Evolutionary conservation across 2,797 vertebrate species (phyloP).

Genomic region (Chelon labrosus): DNA sequence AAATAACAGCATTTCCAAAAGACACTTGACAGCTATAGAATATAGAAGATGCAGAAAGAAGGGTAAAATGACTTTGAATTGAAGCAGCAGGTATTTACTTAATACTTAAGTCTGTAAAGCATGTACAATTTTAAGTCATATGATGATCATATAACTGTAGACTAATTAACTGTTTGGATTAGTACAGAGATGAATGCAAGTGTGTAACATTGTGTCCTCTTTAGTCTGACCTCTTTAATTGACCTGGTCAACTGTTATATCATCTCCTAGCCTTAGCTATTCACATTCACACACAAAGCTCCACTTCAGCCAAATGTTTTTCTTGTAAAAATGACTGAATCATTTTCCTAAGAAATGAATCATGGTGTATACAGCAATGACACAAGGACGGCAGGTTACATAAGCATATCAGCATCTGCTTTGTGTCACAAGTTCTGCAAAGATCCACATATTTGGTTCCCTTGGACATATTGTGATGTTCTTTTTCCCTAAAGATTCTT

Average conservation of each 20-base stretch:
- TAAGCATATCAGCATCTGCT: slow-evolving; percentile 69
- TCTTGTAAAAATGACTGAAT: slow-evolving; percentile 37
- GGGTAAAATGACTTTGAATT: too few species aligned
- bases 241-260: slow-evolving; percentile 43
- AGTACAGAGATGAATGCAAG: too few species aligned
- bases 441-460: slow-evolving; percentile 45
- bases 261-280: slow-evolving; percentile 26
- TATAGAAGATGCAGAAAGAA: too few species aligned
- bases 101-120: too few species aligned
- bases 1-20: neutral
- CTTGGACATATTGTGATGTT: slow-evolving; percentile 43
- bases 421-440: slow-evolving; percentile 40
- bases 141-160: neutral
- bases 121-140: neutral
- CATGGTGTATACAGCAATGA: slow-evolving; percentile 35
- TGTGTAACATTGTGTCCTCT: slow-evolving; percentile 48
- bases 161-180: neutral
- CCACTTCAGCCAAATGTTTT: slow-evolving; percentile 13
- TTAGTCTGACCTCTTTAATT: slow-evolving; percentile 29
- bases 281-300: slow-evolving; percentile 28
- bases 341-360: slow-evolving; percentile 50
- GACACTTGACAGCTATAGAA: neutral
- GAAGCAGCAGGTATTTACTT: too few species aligned
- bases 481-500: slow-evolving; percentile 35
- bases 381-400: slow-evolving; percentile 46